Base-by-base conservation (phyloP, 2,797 vertebrate species). In the Typhlichthys eigenmanni region DNA sequence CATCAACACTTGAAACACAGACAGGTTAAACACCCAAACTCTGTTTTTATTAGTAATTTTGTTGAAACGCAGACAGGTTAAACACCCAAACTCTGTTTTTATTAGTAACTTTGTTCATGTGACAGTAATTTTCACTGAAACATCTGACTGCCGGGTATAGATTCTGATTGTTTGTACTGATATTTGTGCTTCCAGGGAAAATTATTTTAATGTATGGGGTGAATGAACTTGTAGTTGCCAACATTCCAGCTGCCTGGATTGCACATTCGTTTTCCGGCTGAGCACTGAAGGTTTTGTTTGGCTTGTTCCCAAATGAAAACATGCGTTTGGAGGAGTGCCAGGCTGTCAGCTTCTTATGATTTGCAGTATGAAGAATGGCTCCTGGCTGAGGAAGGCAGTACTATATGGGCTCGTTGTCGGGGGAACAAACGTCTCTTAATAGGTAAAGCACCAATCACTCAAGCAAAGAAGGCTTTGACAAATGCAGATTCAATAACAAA, bases 221-320 rank as follows among this genome's bases (percentile, higher is more conserved):
- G 85, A 90, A 82, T 49, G 82, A 79, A 86, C 91, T 85, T 79
- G 75, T 52, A 64, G 82, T 80, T 64, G 71, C 75, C 67, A 47
- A 59, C 68, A 43, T 71, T 78, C 55, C 62, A 56, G 76, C 54
- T 81, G 69, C 79, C 82, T 78, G 79, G 72, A 80, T 84, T 53
- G 47, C 81, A 90, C 86, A 87, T 87, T 83, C 87, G 71, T 82
- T 81, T 81, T 70, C 84, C 83, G 86, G 86, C 83, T 70, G 72
- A 69, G 81, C 68, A 43, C 77, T 72, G 71, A 12, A 73, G 82
- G 84, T 88, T 91, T 87, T 77, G 78, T 89, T 91, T 93, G 87
- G 84, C 88, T 29, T 63, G 68, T 63, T 88, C 81, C 87, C 90
- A 92, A 86, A 89, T 87, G 87, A 81, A 90, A 91, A 88, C 84